phyloP scores from a whole-genome alignment of 1,140 invertebrate genomes.

The Drosophila funebris region DNA sequence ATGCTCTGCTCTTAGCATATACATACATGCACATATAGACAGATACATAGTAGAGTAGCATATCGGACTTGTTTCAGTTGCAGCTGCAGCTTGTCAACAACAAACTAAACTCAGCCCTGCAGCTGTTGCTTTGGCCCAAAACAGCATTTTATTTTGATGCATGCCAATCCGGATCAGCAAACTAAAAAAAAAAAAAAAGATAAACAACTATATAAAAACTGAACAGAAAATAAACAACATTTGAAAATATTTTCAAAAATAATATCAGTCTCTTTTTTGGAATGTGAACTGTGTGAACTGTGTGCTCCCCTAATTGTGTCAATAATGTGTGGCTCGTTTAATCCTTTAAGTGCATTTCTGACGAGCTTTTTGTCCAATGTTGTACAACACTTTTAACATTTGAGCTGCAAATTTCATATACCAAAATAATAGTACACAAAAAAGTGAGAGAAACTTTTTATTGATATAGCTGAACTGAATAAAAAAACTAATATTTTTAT shows the following conservation, averaged over 20 bases:
- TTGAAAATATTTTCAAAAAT: conserved; percentile 27
- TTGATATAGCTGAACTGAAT: too few relatives aligned
- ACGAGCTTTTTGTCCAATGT: not conserved
- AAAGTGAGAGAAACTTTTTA: too few relatives aligned
- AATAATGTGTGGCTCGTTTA: conserved; percentile 60
- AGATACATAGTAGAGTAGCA: not conserved
- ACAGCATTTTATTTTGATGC: not conserved
- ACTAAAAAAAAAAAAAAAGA: conserved; percentile 19
- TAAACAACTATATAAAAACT: not conserved
- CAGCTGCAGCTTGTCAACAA: conserved; percentile 54
- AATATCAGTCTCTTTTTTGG: conserved; percentile 14
- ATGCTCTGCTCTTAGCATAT: conserved; percentile 44
- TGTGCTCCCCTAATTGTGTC: conserved; percentile 48
- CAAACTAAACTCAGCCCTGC: conserved; percentile 21
- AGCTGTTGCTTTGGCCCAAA: conserved; percentile 31
- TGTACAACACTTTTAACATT: not conserved
- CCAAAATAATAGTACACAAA: too few relatives aligned
- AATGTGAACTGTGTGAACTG: not conserved
- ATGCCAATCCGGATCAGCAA: conserved; percentile 11
- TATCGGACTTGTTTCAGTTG: conserved; percentile 12
- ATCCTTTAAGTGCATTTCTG: conserved; percentile 66
- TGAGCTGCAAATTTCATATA: not conserved
- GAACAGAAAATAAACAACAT: not conserved
- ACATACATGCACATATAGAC: conserved; percentile 16
- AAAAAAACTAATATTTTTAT: too few relatives aligned